Conservation (phyloP, 2,888 invertebrate species). For the Dicranocentrus wangi region DNA sequence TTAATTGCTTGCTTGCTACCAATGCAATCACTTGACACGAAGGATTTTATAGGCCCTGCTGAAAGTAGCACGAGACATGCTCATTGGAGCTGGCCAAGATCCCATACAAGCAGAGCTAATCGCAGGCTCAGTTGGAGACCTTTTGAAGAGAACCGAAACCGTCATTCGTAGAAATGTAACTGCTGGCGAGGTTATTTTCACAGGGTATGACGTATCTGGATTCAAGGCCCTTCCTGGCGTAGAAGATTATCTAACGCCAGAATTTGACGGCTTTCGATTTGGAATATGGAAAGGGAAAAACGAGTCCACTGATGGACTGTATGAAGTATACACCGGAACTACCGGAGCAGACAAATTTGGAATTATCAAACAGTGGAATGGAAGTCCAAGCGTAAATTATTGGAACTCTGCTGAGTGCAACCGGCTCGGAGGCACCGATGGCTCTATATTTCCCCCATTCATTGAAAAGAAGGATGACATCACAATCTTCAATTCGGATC, state of each 20-base stretch:
- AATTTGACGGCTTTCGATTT: conserved; percentile 32
- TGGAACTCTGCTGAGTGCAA: conserved; percentile 41
- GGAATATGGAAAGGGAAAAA: conserved; percentile 62
- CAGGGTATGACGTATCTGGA: conserved; percentile 15
- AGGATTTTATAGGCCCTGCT: background rate
- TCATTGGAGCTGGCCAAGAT: background rate
- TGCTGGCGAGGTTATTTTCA: conserved; percentile 43
- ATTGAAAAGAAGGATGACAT: conserved; percentile 15
- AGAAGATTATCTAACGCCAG: conserved; percentile 8
- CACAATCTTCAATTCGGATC: conserved; percentile 40
- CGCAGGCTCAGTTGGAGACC: background rate
- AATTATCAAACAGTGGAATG: conserved; percentile 54
- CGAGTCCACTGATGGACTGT: conserved; percentile 60
- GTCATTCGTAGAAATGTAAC: conserved; percentile 27
- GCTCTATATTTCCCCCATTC: conserved; percentile 44
- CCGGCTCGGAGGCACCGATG: conserved; percentile 37
- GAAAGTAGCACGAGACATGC: background rate
- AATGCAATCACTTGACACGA: background rate
- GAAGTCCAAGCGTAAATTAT: background rate
- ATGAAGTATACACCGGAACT: conserved; percentile 64
- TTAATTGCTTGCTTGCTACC: background rate
- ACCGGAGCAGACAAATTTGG: conserved; percentile 52
- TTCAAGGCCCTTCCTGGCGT: too few species aligned
- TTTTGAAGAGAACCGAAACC: background rate
- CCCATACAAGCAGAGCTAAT: background rate